phyloP scores from a whole-genome alignment of 2,888 invertebrate species.

The Dasypogon diadema region DNA sequence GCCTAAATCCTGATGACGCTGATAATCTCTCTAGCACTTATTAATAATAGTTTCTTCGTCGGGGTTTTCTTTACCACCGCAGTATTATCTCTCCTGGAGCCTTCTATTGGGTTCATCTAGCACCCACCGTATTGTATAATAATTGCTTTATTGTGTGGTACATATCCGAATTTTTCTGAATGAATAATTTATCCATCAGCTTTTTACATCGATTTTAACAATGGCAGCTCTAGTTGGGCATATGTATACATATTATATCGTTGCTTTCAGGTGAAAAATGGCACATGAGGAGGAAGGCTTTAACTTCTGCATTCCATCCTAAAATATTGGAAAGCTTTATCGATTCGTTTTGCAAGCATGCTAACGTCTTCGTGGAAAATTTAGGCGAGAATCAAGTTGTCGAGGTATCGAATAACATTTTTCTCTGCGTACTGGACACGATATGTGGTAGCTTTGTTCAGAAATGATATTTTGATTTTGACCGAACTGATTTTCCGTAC shows the following conservation, averaged over 20 bases:
- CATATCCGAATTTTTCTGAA: too few relatives aligned
- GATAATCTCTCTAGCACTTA: too few relatives aligned
- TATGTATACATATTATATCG: not conserved
- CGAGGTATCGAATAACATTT: slow-evolving; percentile 72
- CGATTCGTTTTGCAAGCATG: slow-evolving; percentile 75
- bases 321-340: slow-evolving; percentile 79
- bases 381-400: slow-evolving; percentile 67
- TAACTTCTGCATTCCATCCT: slow-evolving; percentile 84
- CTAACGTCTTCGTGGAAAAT: slow-evolving; percentile 72
- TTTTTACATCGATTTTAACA: too few relatives aligned
- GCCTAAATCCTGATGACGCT: too few relatives aligned
- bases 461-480: slow-evolving; percentile 24
- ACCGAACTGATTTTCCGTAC: slow-evolving; percentile 51
- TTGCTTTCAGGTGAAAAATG: slow-evolving; percentile 70
- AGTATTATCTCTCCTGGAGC: too few relatives aligned
- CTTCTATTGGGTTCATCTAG: too few relatives aligned
- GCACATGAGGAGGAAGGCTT: slow-evolving; percentile 76
- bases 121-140: too few relatives aligned
- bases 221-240: too few relatives aligned
- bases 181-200: too few relatives aligned
- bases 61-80: too few relatives aligned
- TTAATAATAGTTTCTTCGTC: too few relatives aligned
- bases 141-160: too few relatives aligned
- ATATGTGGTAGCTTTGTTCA: slow-evolving; percentile 70
- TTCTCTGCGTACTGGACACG: slow-evolving; percentile 73